Conservation (phyloP, 2,888 invertebrate genomes). For the Brachypterus glaber region DNA sequence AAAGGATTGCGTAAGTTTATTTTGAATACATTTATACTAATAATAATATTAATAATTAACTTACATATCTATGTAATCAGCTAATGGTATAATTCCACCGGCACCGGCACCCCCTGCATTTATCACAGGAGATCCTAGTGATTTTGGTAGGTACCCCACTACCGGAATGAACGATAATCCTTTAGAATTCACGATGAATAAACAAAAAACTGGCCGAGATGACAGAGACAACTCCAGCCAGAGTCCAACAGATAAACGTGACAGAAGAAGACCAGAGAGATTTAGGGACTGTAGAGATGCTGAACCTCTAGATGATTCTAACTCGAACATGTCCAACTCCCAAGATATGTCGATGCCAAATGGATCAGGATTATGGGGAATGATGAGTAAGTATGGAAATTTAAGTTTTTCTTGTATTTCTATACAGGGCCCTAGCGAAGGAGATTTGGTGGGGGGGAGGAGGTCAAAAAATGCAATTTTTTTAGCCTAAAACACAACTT, state of each 20-base stretch:
- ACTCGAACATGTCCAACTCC: slow-evolving; percentile 38
- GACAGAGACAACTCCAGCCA: slow-evolving; percentile 41
- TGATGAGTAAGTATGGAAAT: slow-evolving; percentile 32
- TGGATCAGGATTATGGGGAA: slow-evolving; percentile 29
- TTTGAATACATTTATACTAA: background rate
- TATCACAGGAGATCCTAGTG: slow-evolving; percentile 14
- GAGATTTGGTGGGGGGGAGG: too few relatives aligned
- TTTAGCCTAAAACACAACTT: too few relatives aligned
- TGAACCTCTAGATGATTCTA: slow-evolving; percentile 38
- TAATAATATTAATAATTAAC: background rate
- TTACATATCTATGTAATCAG: slow-evolving; percentile 1
- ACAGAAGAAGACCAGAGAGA: slow-evolving; percentile 23
- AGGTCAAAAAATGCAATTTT: too few relatives aligned
- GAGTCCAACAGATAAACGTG: slow-evolving; percentile 32
- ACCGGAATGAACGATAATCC: slow-evolving; percentile 49
- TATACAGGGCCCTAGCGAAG: too few relatives aligned
- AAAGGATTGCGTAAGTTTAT: too few relatives aligned
- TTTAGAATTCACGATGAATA: slow-evolving; percentile 52
- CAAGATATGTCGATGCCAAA: slow-evolving; percentile 30
- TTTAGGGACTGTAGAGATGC: slow-evolving; percentile 39
- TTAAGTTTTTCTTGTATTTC: slow-evolving; percentile 19
- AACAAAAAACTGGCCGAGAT: slow-evolving; percentile 45
- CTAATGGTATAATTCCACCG: background rate
- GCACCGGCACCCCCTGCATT: background rate
- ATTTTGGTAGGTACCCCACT: slow-evolving; percentile 18